Conservation (phyloP, 2,888 invertebrate genomes). For the Platerodrilus igneus region DNA sequence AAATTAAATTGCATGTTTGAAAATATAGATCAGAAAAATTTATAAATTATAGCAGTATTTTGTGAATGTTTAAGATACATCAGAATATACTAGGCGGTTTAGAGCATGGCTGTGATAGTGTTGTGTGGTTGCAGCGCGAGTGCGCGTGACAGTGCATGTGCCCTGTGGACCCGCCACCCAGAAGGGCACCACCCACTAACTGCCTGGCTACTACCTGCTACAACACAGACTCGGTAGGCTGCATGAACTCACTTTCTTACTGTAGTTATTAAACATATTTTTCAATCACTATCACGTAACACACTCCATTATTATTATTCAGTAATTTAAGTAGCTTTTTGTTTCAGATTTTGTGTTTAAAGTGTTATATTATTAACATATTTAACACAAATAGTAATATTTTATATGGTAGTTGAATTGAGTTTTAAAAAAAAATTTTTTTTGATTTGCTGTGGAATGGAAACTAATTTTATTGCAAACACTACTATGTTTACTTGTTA, state of each 20-base stretch:
- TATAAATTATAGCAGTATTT: neutral
- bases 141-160: slow-evolving; percentile 88
- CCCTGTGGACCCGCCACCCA: slow-evolving; percentile 52
- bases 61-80: slow-evolving; percentile 26
- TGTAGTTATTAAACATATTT: too few relatives aligned
- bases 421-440: too few relatives aligned
- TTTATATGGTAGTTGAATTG: too few relatives aligned
- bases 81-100: slow-evolving; percentile 35
- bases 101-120: slow-evolving; percentile 46
- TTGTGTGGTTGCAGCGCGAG: slow-evolving; percentile 78
- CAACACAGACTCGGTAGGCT: slow-evolving; percentile 46
- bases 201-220: slow-evolving; percentile 45
- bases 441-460: too few relatives aligned
- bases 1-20: slow-evolving; percentile 13
- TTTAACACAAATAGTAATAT: too few relatives aligned
- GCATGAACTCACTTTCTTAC: slow-evolving; percentile 41
- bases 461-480: too few relatives aligned
- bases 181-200: slow-evolving; percentile 47
- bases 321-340: too few relatives aligned
- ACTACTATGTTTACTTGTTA: too few relatives aligned
- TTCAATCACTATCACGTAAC: too few relatives aligned
- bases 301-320: too few relatives aligned
- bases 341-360: too few relatives aligned
- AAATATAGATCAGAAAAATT: slow-evolving; percentile 5
- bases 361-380: too few relatives aligned